Percentiles rank a stretch among this genome's conserved stretches.
phyloP scores from a whole-genome alignment of 1,140 invertebrate genomes.

The Ruditapes philippinarum region DNA sequence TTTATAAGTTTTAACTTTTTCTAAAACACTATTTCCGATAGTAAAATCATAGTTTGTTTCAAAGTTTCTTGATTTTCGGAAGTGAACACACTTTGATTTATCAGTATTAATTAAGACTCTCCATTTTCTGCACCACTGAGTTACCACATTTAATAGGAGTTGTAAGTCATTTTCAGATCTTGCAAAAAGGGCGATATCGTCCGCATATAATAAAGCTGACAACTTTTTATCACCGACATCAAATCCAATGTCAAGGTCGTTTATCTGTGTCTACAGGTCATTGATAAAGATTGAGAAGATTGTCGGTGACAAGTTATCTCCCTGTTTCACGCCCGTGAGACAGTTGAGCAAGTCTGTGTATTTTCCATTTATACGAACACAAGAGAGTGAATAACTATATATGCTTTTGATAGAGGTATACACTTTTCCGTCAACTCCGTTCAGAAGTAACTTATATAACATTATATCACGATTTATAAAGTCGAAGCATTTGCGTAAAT shows the following conservation, averaged over 20 bases:
- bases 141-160: not conserved
- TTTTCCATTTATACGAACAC: conserved; percentile 20
- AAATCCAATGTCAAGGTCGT: conserved; percentile 30
- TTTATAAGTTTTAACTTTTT: not conserved
- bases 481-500: not conserved
- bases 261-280: conserved; percentile 41
- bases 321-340: conserved; percentile 47
- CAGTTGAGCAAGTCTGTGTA: conserved; percentile 35
- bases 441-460: conserved; percentile 23
- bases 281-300: conserved; percentile 43
- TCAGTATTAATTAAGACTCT: conserved; percentile 21
- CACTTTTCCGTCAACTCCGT: conserved; percentile 22
- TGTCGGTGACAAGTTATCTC: conserved; percentile 41
- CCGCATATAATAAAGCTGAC: not conserved
- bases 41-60: not conserved
- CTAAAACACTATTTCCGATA: not conserved
- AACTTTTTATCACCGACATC: conserved; percentile 3
- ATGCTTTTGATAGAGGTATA: conserved; percentile 16
- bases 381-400: not conserved
- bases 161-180: not conserved
- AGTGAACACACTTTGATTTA: conserved; percentile 19
- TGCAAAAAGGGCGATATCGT: not conserved
- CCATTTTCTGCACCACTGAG: not conserved
- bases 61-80: not conserved
- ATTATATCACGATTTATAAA: conserved; percentile 12